Conservation (phyloP, 2,797 vertebrate genomes). For the Otus scops region DNA sequence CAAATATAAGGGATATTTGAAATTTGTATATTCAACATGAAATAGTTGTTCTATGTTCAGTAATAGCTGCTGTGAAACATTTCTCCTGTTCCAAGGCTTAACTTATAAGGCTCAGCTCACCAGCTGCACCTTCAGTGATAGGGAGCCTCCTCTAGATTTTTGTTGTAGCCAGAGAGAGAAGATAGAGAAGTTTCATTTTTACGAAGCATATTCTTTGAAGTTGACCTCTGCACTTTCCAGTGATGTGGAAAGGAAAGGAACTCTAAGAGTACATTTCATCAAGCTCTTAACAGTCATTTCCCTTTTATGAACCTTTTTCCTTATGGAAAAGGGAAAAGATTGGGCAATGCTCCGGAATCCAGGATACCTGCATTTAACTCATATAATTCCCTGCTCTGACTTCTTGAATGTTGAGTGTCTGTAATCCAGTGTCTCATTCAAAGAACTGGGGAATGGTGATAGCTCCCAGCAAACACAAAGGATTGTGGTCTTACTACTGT, state of each 20-base stretch:
- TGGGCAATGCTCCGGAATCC: neutral
- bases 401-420: neutral
- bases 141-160: neutral
- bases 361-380: neutral
- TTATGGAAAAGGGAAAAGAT: neutral
- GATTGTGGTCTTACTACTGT: neutral
- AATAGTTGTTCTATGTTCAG: neutral
- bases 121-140: neutral
- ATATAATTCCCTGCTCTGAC: neutral
- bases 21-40: neutral
- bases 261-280: neutral
- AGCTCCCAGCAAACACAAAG: neutral
- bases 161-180: neutral
- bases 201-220: neutral
- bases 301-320: neutral
- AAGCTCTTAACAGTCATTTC: neutral
- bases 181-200: neutral
- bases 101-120: neutral
- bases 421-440: neutral
- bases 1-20: neutral
- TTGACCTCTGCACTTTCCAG: neutral
- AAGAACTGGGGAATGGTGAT: neutral
- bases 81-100: neutral
- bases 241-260: neutral
- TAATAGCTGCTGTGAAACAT: neutral